Conservation (phyloP, 2,888 invertebrate genomes). For the Dermolepida albohirtum region DNA sequence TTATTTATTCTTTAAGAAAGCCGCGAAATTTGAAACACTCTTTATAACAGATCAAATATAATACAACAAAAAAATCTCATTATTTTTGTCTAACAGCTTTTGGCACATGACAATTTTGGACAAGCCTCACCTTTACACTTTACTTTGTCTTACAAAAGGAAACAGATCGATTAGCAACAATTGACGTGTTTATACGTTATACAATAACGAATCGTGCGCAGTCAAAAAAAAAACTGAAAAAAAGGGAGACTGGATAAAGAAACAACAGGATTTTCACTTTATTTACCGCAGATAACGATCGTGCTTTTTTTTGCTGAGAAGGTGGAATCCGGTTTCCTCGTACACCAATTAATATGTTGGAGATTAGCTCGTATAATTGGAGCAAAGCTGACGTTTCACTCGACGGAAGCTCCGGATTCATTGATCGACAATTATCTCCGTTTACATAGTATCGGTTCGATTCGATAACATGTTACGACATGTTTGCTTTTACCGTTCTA, state of each 20-base stretch:
- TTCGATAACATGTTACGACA: constrained; percentile 25
- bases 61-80: no score
- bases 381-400: constrained; percentile 36
- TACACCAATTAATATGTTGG: constrained; percentile 31
- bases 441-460: constrained; percentile 45
- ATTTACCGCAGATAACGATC: constrained; percentile 22
- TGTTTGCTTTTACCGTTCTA: constrained; percentile 15
- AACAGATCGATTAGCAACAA: constrained; percentile 31
- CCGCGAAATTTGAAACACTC: no score
- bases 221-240: constrained; percentile 5
- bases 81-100: not conserved
- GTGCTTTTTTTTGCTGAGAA: constrained; percentile 9
- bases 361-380: constrained; percentile 42
- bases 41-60: no score
- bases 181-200: constrained; percentile 17
- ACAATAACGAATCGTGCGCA: constrained; percentile 14
- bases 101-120: constrained; percentile 3
- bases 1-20: no score
- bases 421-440: constrained; percentile 43
- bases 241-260: not conserved
- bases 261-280: constrained; percentile 17
- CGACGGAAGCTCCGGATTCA: constrained; percentile 11
- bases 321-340: constrained; percentile 26
- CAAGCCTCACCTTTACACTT: not conserved
- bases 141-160: constrained; percentile 3